phyloP scores from a whole-genome alignment of 1,140 invertebrate genomes.

The Whitmania pigra region DNA sequence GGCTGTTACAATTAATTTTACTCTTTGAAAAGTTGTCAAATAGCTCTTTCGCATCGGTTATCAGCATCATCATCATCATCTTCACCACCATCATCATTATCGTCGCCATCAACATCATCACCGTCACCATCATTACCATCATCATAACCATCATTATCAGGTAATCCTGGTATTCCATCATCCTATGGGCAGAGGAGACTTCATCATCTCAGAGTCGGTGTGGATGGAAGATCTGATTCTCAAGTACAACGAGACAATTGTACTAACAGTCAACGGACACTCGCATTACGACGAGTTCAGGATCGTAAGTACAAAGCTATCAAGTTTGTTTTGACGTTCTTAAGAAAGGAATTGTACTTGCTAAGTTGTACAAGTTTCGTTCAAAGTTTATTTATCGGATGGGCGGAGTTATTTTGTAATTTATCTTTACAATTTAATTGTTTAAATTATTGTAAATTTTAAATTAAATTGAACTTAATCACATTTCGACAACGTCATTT shows the following conservation, averaged over 20 bases:
- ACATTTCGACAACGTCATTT: no score
- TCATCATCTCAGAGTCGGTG: not conserved
- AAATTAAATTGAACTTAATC: no score
- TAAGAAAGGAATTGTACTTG: no score
- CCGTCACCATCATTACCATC: not conserved
- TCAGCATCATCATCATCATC: not conserved
- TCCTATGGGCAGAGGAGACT: conserved; percentile 6
- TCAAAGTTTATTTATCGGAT: not conserved
- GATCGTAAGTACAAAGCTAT: not conserved
- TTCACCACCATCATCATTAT: not conserved
- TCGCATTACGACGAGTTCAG: conserved; percentile 17
- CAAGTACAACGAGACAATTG: conserved; percentile 1
- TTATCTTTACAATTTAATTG: no score
- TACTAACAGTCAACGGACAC: conserved; percentile 12
- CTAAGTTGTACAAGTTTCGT: not conserved
- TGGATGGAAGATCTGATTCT: not conserved
- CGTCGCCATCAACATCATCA: not conserved
- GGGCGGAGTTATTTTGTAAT: no score
- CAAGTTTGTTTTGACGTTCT: not conserved
- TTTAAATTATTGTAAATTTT: no score
- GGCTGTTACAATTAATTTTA: no score
- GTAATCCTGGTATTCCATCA: conserved; percentile 9
- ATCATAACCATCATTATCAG: conserved; percentile 7
- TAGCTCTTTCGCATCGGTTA: not conserved
- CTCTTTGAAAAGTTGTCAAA: no score